phyloP scores from a whole-genome alignment of 2,888 invertebrate genomes.

The Drosophila kambysellisi region DNA sequence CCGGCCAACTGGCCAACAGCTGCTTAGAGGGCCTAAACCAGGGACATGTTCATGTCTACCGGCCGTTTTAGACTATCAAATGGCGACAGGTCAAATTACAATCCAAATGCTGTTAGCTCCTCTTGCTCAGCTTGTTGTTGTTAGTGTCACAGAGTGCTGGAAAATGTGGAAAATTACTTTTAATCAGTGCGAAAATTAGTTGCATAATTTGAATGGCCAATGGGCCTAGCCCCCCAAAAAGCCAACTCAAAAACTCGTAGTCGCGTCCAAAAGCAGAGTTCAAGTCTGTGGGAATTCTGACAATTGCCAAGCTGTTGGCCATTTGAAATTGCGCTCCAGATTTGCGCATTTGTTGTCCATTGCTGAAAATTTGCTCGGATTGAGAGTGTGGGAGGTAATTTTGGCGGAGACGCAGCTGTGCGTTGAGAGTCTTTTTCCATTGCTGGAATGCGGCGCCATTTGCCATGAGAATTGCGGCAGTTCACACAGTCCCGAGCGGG shows the following conservation, averaged over 20 bases:
- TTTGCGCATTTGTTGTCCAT: conserved; percentile 19
- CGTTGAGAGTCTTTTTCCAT: conserved; percentile 29
- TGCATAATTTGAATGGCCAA: conserved; percentile 63
- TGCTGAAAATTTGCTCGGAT: conserved; percentile 5
- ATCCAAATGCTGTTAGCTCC: conserved; percentile 35
- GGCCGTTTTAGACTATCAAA: conserved; percentile 60
- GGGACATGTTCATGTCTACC: conserved; percentile 27
- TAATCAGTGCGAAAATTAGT: conserved; percentile 79
- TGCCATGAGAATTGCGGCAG: conserved; percentile 57
- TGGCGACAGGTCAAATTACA: conserved; percentile 69
- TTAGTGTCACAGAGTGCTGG: conserved; percentile 66
- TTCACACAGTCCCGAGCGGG: conserved; percentile 47
- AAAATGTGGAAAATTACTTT: conserved; percentile 75
- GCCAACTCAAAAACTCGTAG: conserved; percentile 2
- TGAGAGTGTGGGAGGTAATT: conserved; percentile 32
- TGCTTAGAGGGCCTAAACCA: conserved; percentile 17
- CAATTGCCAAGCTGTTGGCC: conserved; percentile 39
- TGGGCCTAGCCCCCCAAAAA: conserved; percentile 25
- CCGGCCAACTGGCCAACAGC: conserved; percentile 47
- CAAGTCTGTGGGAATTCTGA: conserved; percentile 44
- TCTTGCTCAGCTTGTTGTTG: conserved; percentile 36
- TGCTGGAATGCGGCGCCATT: conserved; percentile 55
- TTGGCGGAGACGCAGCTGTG: conserved; percentile 45
- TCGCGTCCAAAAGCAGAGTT: conserved; percentile 9
- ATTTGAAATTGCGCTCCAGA: conserved; percentile 45